Percentiles rank a stretch among this genome's conserved stretches.
Evolutionary conservation across 2,113 vertebrate genomes (phyloP).

Genomic region (Peucedramus taeniatus): DNA sequence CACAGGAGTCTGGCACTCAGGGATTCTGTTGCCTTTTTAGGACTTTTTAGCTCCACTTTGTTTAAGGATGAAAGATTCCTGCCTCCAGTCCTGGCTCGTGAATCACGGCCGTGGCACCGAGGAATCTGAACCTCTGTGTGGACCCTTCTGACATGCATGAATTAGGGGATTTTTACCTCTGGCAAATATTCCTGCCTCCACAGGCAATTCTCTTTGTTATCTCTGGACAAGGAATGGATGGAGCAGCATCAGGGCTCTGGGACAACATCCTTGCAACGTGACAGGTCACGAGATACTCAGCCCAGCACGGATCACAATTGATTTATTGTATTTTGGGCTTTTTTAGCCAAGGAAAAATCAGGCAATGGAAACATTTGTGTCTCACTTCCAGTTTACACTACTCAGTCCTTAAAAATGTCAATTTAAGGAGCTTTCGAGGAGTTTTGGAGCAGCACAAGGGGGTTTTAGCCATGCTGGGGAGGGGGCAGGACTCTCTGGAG

Average conservation of each 20-base stretch:
- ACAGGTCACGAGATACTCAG: background rate
- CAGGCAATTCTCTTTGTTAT: background rate
- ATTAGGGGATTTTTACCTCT: background rate
- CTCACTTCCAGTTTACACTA: background rate
- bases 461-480: background rate
- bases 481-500: accelerated
- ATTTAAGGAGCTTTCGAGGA: background rate
- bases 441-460: background rate
- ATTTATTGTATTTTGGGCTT: background rate
- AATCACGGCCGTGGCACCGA: background rate
- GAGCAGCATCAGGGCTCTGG: background rate
- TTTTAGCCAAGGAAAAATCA: background rate
- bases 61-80: background rate
- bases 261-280: background rate
- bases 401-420: background rate
- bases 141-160: background rate
- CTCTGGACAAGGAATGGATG: background rate
- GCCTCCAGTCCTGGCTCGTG: background rate
- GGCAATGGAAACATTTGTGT: background rate
- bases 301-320: background rate
- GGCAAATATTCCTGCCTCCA: background rate
- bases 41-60: background rate
- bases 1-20: background rate
- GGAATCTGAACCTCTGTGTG: background rate
- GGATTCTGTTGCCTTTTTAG: slow-evolving; percentile 8